Base-by-base conservation (phyloP, 1,140 invertebrate genomes). In the Brachionus asplanchnoidis region DNA sequence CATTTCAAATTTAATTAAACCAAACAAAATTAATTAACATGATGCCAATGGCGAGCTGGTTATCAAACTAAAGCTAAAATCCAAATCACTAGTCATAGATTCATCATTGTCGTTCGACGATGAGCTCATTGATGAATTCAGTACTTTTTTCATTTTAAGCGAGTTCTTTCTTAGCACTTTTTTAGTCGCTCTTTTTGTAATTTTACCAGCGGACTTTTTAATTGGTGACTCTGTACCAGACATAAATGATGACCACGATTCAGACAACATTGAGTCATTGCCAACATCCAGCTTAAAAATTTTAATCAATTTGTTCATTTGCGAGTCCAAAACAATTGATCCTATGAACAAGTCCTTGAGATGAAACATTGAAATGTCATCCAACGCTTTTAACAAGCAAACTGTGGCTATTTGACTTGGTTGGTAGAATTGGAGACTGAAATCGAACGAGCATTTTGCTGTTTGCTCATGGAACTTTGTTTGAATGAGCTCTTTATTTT, bases 381-480 rank as follows among this genome's bases (percentile, higher is more conserved):
- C 40, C 36, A 42, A 44, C 0, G 20, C 36, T 73, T 73, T 40
- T n/a, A 73, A 20, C 11, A 73, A 42, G 20, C 68, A 73, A 20
- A 73, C 68, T 42, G 32, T 23, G 40, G 68, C 68, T 73, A 73
- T 42, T 73, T 73, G 68, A 42, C 68, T 73, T 73, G 68, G 68
- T 73, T 8, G 36, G 32, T 73, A 73, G 17, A 40, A 73, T 73
- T 73, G 68, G n/a, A 73, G 40, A 42, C 40, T 17, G 42, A 73
- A 73, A 40, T 73, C 68, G 12, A 73, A 42, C 9, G 32, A 42
- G 9, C 68, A 42, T 42, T 73, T 73, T 7, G 11, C 36, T 44
- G 68, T 73, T 73, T 42, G 17, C 9, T 73, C 32, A n/a, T 40
- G 1, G 20, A 73, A 73, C 17, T 73, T 73, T 40, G 17, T 20